Evolutionary conservation across 2,888 invertebrate genomes (phyloP).

Genomic region (Trichacis sp.): DNA sequence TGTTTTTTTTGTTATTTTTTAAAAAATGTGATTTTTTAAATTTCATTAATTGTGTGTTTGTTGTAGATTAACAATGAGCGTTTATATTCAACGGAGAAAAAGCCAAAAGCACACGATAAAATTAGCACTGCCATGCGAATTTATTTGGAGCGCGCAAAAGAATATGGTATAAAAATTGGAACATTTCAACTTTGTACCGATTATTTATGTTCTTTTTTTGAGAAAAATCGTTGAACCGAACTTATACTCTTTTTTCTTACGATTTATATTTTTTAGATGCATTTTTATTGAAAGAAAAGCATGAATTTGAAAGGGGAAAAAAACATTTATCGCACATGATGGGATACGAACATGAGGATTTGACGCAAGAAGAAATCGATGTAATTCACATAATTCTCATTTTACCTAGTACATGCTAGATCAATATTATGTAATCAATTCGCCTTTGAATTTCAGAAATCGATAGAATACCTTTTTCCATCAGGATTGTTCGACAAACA

Average conservation of each 20-base stretch:
- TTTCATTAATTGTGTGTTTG: not conserved
- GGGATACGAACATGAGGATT: slow-evolving; percentile 91
- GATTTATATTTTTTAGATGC: slow-evolving; percentile 73
- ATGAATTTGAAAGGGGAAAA: slow-evolving; percentile 91
- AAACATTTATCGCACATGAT: slow-evolving; percentile 98
- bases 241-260: too few species aligned
- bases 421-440: not conserved
- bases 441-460: slow-evolving; percentile 71
- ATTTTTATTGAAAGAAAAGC: slow-evolving; percentile 83
- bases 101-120: slow-evolving; percentile 66
- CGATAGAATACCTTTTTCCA: slow-evolving; percentile 94
- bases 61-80: not conserved
- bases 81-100: not conserved
- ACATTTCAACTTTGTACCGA: slow-evolving; percentile 5
- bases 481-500: slow-evolving; percentile 88
- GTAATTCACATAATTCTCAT: slow-evolving; percentile 68
- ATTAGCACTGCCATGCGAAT: slow-evolving; percentile 91
- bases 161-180: slow-evolving; percentile 73
- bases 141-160: slow-evolving; percentile 85
- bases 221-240: too few species aligned
- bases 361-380: slow-evolving; percentile 89
- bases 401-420: slow-evolving; percentile 5
- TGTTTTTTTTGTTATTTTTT: not conserved
- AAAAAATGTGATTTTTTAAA: not conserved
- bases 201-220: not conserved